Evolutionary conservation across 1,140 invertebrate species (phyloP), one percentile per base, ranked within the genome.

Genomic region (Papilio dardanus): DNA sequence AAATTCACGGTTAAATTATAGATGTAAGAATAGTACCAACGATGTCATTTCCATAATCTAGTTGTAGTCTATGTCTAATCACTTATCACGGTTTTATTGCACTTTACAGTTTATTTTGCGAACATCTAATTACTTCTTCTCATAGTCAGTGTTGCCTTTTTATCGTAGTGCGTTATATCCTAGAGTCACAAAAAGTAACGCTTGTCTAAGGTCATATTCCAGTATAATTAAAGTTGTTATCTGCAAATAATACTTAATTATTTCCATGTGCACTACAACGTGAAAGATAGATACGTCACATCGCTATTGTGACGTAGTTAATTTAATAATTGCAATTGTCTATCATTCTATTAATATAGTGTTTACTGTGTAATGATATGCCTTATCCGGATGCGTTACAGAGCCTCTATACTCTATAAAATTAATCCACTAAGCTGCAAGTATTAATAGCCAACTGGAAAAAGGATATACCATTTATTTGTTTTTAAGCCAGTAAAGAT

Each of bases 231-330:
- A 24, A 24, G n/a, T 50, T 50, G 19, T 46, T n/a, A 46, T 7
- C 46, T 7, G 69, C 46, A 24, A 19, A 33, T 76, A 33, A 71
- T 42, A 28, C 46, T 24, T 28, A 67, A 50, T 40, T 68, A 54
- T 58, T 76, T 75, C 16, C 58, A 66, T 40, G 19, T 62, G 24
- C 54, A 28, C 4, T 16, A 28, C 21, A 62, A 62, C 21, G 24
- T 58, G 54, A n/a, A n/a, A n/a, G n/a, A 58, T 28, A 58, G 54
- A 58, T 8, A 28, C 54, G 54, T 58, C 50, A 28, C n/a, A n/a
- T n/a, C n/a, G n/a, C n/a, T n/a, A n/a, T 24, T 58, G 24, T 58
- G 50, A 58, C 21, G 50, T 58, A 58, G 24, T 58, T 30, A 58
- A 58, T 58, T 2, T 58, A 10, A 58, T 58, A 62, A 62, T 62